Conservation (phyloP, 2,888 invertebrate genomes). For the Ypsolopha scabrella region DNA sequence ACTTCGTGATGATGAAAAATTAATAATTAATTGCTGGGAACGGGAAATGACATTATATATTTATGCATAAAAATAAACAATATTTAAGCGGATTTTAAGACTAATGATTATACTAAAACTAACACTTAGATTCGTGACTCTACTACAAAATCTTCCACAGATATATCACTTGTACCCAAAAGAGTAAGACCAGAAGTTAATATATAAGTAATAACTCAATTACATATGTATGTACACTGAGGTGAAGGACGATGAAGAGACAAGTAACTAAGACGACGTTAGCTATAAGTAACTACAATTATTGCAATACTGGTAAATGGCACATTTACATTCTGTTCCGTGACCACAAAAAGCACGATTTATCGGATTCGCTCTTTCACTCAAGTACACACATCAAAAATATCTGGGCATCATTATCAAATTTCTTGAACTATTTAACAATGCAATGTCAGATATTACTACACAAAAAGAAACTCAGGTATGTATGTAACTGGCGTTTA, state of each 20-base stretch:
- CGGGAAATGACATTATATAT: not conserved
- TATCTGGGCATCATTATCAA: too few relatives aligned
- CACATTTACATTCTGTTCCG: not conserved
- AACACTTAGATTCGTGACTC: constrained; percentile 3
- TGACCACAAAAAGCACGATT: not conserved
- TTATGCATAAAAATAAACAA: not conserved
- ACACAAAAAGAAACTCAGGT: too few relatives aligned
- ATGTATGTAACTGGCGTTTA: too few relatives aligned
- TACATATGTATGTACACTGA: not conserved
- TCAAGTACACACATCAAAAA: too few relatives aligned
- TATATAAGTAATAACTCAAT: not conserved
- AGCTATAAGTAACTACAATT: too few relatives aligned
- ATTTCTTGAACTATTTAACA: too few relatives aligned
- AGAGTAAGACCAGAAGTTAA: not conserved
- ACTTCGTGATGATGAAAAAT: too few relatives aligned
- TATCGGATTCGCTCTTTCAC: too few relatives aligned
- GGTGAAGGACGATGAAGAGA: too few relatives aligned
- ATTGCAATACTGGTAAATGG: not conserved
- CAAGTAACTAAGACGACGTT: too few relatives aligned
- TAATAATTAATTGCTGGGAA: too few relatives aligned
- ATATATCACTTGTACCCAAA: not conserved
- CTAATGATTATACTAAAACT: not conserved
- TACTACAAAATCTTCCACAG: not conserved
- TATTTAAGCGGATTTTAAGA: not conserved
- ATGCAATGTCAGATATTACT: too few relatives aligned